A percentile compares a stretch with the other conserved stretches of the same genome.
phyloP scores from a whole-genome alignment of 1,140 invertebrate genomes.

The Ips typographus region DNA sequence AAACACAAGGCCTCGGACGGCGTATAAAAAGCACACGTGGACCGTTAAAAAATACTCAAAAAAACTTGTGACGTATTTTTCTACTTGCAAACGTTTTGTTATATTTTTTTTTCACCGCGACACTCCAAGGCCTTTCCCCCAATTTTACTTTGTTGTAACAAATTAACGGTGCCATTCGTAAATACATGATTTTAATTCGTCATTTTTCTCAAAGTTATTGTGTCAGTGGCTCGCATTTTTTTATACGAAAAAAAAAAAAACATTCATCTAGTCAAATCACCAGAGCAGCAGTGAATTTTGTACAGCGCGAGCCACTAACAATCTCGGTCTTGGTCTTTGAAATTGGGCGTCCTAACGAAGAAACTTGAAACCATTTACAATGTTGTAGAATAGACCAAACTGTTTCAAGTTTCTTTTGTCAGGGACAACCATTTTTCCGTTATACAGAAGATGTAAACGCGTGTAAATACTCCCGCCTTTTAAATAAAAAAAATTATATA shows the following conservation, averaged over 20 bases:
- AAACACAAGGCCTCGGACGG: not conserved
- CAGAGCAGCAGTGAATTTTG: not conserved
- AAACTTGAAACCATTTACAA: not conserved
- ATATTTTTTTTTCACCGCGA: too few relatives aligned
- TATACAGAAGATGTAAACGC: slow-evolving; percentile 39
- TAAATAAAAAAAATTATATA: slow-evolving; percentile 49
- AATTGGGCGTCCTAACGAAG: not conserved
- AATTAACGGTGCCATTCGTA: too few relatives aligned
- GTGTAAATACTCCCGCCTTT: slow-evolving; percentile 47
- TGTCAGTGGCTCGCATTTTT: too few relatives aligned
- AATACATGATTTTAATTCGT: too few relatives aligned
- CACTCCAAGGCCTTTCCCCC: too few relatives aligned
- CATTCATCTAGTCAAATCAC: not conserved
- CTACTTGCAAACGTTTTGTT: not conserved
- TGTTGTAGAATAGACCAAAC: not conserved
- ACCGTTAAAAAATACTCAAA: slow-evolving; percentile 1
- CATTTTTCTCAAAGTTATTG: too few relatives aligned
- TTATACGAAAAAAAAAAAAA: too few relatives aligned
- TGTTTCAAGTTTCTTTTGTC: slow-evolving; percentile 3
- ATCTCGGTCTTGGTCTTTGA: not conserved
- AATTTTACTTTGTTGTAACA: too few relatives aligned
- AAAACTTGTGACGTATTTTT: not conserved
- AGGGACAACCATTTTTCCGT: not conserved
- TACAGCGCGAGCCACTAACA: not conserved
- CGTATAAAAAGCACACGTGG: not conserved